Evolutionary conservation across 2,888 invertebrate genomes (phyloP), one percentile per base, ranked within the genome.

Genomic region (Galeruca laticollis): DNA sequence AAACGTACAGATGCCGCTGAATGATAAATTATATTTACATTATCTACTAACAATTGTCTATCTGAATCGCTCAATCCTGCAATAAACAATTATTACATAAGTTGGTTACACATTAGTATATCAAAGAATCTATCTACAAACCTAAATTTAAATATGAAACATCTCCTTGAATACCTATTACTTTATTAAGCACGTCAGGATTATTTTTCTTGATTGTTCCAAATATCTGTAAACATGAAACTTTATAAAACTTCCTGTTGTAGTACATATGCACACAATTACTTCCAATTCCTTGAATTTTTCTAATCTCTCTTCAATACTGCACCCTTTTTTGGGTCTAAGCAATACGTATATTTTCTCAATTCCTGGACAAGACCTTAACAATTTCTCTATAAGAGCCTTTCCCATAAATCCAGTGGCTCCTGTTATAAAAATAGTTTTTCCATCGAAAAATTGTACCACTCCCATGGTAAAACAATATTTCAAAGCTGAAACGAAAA

Each of bases 391-490:
- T 6, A 97, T 88, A 21, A 97, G 84, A 0, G 94, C 93, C 86
- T 97, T 97, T 0, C 97, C 97, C 84, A 97, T 88, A 81, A 97
- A 97, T 1, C 97, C 97, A 33, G 94, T 93, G 0, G 90, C 94
- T 2, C 97, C 96, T 0, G 96, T 96, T 11, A 97, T 88, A 62
- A 97, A 91, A 33, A 96, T 86, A 37, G 89, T 90, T 75, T 91
- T 90, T 35, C 90, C 91, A 26, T 87, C 87, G 81, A 89, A 95
- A 82, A 90, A 93, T 31, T 91, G 89, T 0, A 89, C 84, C 40
- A 93, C 37, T 0, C 87, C 84, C 20, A 95, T 80, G 6, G 35
- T 57, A 13, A 9, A 9, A n/a, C 2, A 35, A 10, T n/a, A n/a
- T n/a, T n/a, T n/a, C n/a, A n/a, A n/a, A n/a, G n/a, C n/a, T n/a